These are phyloP conservation scores for Verasper variegatus DNA, from an alignment of 2,113 vertebrate genomes.

Conservation along the genomic window DNA sequence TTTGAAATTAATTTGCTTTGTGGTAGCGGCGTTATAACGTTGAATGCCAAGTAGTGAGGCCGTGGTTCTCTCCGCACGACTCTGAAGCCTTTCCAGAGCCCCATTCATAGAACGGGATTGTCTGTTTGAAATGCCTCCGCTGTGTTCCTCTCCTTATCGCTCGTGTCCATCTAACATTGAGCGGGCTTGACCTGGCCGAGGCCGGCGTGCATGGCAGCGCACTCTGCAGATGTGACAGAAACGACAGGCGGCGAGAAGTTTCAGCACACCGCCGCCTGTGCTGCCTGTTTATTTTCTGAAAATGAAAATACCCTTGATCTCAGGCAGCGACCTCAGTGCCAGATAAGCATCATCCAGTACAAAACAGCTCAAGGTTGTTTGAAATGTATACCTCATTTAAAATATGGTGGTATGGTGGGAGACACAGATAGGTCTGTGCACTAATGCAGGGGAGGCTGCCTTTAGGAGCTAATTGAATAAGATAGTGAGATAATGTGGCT, in stretches of 20 bases:
- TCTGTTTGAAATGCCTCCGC: slow-evolving; percentile 23
- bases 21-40: slow-evolving; percentile 32
- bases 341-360: slow-evolving; percentile 73
- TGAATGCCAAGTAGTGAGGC: slow-evolving; percentile 54
- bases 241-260: slow-evolving; percentile 21
- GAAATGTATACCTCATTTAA: slow-evolving; percentile 68
- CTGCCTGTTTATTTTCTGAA: slow-evolving; percentile 22
- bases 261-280: neutral
- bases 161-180: slow-evolving; percentile 63
- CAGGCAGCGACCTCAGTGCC: slow-evolving; percentile 48
- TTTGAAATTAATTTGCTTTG: slow-evolving; percentile 71
- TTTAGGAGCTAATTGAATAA: slow-evolving; percentile 75
- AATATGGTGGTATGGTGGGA: slow-evolving; percentile 47
- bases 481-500: slow-evolving; percentile 72
- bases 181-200: slow-evolving; percentile 35
- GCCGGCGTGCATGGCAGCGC: slow-evolving; percentile 12
- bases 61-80: slow-evolving; percentile 23
- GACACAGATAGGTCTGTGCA: slow-evolving; percentile 53
- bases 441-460: slow-evolving; percentile 66
- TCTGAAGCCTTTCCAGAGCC: slow-evolving; percentile 30
- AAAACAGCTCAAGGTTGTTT: slow-evolving; percentile 75
- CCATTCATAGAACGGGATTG: neutral
- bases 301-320: slow-evolving; percentile 53
- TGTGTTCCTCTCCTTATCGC: slow-evolving; percentile 42
- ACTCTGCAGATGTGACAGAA: slow-evolving; percentile 49